Conservation (phyloP, 2,113 vertebrate genomes). For the Perccottus glenii region DNA sequence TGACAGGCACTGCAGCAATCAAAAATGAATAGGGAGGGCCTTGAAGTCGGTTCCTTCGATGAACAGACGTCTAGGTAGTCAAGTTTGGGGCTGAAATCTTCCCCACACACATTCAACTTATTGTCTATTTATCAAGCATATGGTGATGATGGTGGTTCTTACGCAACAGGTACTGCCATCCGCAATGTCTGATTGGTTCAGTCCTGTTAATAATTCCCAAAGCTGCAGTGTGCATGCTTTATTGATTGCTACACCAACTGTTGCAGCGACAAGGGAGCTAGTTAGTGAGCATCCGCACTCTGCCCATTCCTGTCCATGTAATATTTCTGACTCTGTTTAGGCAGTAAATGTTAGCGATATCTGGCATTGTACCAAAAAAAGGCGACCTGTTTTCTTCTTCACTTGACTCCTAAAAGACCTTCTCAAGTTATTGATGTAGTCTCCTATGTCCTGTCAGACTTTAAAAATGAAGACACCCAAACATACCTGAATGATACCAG, state of each 20-base stretch:
- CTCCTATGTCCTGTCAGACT: not conserved
- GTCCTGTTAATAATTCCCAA: conserved; percentile 49
- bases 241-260: conserved; percentile 67
- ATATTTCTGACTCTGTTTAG: conserved; percentile 21
- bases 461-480: not conserved
- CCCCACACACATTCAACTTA: conserved; percentile 9
- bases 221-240: conserved; percentile 52
- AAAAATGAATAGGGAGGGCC: conserved; percentile 44
- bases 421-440: not conserved
- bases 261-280: conserved; percentile 68
- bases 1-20: conserved; percentile 54
- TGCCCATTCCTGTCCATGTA: conserved; percentile 9
- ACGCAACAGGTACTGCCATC: conserved; percentile 58
- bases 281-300: conserved; percentile 53
- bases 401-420: not conserved
- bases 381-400: not conserved
- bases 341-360: conserved; percentile 13
- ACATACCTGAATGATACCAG: conserved; percentile 13
- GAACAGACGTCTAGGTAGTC: conserved; percentile 22
- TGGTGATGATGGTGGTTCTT: conserved; percentile 27
- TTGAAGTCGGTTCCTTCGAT: conserved; percentile 27
- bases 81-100: conserved; percentile 5
- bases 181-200: conserved; percentile 56
- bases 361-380: not conserved
- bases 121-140: conserved; percentile 30